Conservation (phyloP, 2,113 vertebrate genomes). For the Coracopsis vasa region DNA sequence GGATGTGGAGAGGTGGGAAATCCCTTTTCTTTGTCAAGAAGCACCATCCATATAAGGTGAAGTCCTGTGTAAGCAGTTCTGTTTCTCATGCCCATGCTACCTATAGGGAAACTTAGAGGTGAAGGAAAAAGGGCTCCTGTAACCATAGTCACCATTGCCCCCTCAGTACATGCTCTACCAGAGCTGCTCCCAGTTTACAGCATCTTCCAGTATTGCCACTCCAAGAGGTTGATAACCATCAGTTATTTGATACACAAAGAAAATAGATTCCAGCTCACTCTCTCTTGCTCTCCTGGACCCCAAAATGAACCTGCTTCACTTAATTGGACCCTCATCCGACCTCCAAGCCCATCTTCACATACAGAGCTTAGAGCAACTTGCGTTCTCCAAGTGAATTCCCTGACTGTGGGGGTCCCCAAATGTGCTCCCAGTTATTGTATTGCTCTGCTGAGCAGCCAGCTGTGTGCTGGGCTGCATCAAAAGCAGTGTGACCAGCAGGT, state of each 20-base stretch:
- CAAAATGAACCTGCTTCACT: neutral
- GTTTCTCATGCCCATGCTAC: neutral
- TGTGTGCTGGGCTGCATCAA: neutral
- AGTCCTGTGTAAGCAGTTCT: neutral
- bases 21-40: neutral
- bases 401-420: neutral
- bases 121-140: neutral
- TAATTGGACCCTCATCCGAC: neutral
- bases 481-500: neutral
- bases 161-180: neutral
- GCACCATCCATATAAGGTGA: neutral
- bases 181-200: neutral
- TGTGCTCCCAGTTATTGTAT: neutral
- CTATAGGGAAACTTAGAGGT: neutral
- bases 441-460: neutral
- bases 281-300: neutral
- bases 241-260: neutral
- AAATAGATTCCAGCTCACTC: neutral
- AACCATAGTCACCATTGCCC: fast-evolving
- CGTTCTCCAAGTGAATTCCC: neutral
- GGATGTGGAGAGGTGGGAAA: neutral
- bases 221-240: neutral
- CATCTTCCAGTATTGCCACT: neutral
- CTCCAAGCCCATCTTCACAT: neutral
- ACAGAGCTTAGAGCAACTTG: neutral